Conservation (phyloP, 2,888 invertebrate species). For the Plemyria rubiginata region DNA sequence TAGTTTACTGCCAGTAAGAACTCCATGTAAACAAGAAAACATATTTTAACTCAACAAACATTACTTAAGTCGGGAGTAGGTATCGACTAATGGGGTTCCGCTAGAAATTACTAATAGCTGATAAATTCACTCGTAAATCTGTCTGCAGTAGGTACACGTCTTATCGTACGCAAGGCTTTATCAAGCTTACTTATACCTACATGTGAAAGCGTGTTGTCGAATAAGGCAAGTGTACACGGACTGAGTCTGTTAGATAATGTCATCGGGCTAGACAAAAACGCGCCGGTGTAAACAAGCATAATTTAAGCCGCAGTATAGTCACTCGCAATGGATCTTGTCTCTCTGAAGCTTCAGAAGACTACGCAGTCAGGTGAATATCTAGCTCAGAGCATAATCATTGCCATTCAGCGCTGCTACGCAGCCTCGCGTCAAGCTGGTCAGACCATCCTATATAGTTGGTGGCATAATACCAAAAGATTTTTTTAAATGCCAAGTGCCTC, state of each 20-base stretch:
- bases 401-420: no score
- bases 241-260: background rate
- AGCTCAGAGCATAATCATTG: no score
- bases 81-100: conserved; percentile 48
- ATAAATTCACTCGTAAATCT: conserved; percentile 56
- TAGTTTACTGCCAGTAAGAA: background rate
- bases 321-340: no score
- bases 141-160: conserved; percentile 35
- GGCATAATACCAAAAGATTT: no score
- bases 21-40: conserved; percentile 13
- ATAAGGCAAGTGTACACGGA: conserved; percentile 12
- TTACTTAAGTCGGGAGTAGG: conserved; percentile 30
- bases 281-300: no score
- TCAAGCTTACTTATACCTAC: conserved; percentile 29
- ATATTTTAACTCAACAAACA: conserved; percentile 31
- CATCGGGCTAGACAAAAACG: background rate
- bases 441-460: no score
- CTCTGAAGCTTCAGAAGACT: no score
- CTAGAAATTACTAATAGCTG: conserved; percentile 47
- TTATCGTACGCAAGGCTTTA: conserved; percentile 43
- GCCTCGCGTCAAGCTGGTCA: no score
- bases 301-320: no score
- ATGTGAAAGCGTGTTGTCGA: conserved; percentile 29
- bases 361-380: no score
- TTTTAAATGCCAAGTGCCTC: no score